These are phyloP conservation scores for Stenodera caucasica DNA, from an alignment of 2,888 invertebrate genomes.

Conservation along the genomic window DNA sequence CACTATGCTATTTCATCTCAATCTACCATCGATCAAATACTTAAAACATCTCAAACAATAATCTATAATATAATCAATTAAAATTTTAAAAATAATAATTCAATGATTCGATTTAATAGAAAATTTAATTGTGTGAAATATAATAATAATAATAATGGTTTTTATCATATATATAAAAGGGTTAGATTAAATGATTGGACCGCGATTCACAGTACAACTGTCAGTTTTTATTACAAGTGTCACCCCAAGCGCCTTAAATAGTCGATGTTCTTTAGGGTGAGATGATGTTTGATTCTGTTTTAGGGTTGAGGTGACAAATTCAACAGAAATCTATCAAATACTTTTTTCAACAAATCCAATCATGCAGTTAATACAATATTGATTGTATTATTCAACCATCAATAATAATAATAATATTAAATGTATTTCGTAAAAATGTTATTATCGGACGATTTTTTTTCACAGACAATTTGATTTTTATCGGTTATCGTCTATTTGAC, in stretches of 20 bases:
- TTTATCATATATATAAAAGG: constrained; percentile 41
- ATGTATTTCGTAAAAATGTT: constrained; percentile 15
- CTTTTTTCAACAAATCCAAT: constrained; percentile 33
- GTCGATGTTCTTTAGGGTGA: constrained; percentile 46
- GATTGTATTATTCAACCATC: constrained; percentile 10
- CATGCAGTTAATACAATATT: constrained; percentile 36
- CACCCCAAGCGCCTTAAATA: constrained; percentile 48
- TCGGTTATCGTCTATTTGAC: constrained; percentile 12
- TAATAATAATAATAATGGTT: constrained; percentile 44
- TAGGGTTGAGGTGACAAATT: constrained; percentile 51
- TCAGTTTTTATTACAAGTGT: constrained; percentile 53
- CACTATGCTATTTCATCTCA: constrained; percentile 1
- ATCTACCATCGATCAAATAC: not conserved
- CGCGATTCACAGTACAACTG: constrained; percentile 48
- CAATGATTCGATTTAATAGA: constrained; percentile 43
- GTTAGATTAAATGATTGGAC: constrained; percentile 45
- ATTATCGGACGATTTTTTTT: constrained; percentile 14
- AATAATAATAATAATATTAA: constrained; percentile 13
- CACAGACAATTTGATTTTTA: constrained; percentile 24
- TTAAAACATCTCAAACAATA: too few species aligned
- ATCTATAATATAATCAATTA: constrained; percentile 23
- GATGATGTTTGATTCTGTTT: constrained; percentile 50
- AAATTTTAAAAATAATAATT: constrained; percentile 35
- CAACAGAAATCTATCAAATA: constrained; percentile 46
- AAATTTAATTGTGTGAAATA: constrained; percentile 51